A percentile compares a stretch with the other conserved stretches of the same genome.
Evolutionary conservation across 2,113 vertebrate species (phyloP).

Genomic region (Butastur rufipennis): DNA sequence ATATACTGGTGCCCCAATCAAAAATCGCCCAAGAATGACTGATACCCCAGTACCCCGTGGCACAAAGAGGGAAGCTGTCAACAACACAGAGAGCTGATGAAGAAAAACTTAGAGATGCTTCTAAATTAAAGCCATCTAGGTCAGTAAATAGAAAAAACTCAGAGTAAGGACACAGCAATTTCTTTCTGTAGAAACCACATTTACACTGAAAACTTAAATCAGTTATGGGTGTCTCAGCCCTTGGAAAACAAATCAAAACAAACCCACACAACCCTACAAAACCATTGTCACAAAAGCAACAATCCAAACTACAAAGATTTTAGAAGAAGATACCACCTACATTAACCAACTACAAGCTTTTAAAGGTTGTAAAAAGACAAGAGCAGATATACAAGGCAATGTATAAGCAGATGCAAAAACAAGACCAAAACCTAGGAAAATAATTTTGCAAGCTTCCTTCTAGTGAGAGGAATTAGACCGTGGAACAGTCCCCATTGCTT

Average conservation of each 20-base stretch:
- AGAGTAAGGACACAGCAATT: not conserved
- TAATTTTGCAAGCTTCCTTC: not conserved
- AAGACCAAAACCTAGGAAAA: slow-evolving; percentile 10
- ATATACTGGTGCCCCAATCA: not conserved
- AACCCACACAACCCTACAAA: not conserved
- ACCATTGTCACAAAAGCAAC: not conserved
- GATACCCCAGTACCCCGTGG: not conserved
- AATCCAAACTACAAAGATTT: not conserved
- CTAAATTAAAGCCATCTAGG: not conserved
- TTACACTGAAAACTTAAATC: not conserved
- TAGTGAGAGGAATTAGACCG: not conserved
- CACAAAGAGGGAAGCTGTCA: not conserved
- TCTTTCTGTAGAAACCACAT: not conserved
- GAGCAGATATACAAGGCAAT: not conserved
- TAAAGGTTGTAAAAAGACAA: not conserved
- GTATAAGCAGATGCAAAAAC: not conserved
- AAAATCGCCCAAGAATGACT: not conserved
- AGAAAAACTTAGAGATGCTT: not conserved
- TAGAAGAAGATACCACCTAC: not conserved
- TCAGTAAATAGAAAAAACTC: not conserved
- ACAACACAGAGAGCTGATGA: not conserved
- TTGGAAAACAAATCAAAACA: not conserved
- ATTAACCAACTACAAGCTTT: not conserved
- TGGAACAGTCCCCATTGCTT: not conserved
- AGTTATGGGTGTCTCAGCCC: no score